Conservation (phyloP, 2,113 vertebrate species). For the Apeltes quadracus region DNA sequence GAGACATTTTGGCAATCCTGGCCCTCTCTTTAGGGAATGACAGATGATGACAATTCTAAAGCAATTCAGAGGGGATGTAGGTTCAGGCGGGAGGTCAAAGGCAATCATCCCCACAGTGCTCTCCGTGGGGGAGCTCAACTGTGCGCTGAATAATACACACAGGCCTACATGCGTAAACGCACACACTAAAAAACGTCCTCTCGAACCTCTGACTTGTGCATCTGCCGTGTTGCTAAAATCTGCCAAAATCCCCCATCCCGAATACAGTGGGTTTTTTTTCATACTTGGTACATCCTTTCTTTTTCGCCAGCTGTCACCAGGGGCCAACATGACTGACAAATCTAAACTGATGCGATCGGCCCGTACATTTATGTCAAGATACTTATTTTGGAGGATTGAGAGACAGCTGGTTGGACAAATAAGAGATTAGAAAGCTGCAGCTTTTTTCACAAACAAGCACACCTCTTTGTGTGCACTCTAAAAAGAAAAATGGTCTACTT, state of each 20-base stretch:
- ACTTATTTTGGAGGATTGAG: slow-evolving; percentile 48
- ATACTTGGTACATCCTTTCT: slow-evolving; percentile 57
- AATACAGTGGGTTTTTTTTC: slow-evolving; percentile 54
- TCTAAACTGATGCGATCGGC: slow-evolving; percentile 47
- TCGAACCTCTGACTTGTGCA: slow-evolving; percentile 61
- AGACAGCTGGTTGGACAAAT: slow-evolving; percentile 54
- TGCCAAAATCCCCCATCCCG: slow-evolving; percentile 61
- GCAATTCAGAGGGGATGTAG: slow-evolving; percentile 72
- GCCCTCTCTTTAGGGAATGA: slow-evolving; percentile 65
- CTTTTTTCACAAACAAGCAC: slow-evolving; percentile 29
- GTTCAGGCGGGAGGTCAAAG: slow-evolving; percentile 76
- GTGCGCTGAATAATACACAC: slow-evolving; percentile 60
- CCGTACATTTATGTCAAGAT: slow-evolving; percentile 42
- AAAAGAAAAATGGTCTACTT: background rate
- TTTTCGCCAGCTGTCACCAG: slow-evolving; percentile 68
- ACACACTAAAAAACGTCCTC: slow-evolving; percentile 38
- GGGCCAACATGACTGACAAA: slow-evolving; percentile 52
- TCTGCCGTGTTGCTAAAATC: slow-evolving; percentile 60
- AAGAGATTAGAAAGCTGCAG: slow-evolving; percentile 46
- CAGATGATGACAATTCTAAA: slow-evolving; percentile 77
- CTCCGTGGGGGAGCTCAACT: slow-evolving; percentile 57
- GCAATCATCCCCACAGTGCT: slow-evolving; percentile 71
- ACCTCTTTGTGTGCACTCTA: slow-evolving; percentile 43
- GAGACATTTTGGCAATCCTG: slow-evolving; percentile 38
- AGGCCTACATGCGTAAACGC: slow-evolving; percentile 36